Evolutionary conservation across 2,888 invertebrate genomes (phyloP), one percentile per base, ranked within the genome.

Genomic region (Argyresthia albistria): DNA sequence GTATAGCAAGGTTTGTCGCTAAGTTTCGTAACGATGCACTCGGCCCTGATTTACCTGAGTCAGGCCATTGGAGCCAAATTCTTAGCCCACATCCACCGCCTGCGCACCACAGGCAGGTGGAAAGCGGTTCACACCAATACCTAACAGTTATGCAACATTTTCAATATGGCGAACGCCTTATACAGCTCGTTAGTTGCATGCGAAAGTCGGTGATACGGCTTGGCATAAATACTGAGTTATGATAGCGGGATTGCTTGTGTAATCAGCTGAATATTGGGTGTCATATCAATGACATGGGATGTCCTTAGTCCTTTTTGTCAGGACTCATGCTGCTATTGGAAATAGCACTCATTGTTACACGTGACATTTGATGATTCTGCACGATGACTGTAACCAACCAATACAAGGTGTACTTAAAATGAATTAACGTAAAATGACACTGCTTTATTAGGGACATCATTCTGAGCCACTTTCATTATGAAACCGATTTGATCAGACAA

Each of bases 51-150:
- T 25, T 63, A 69, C 54, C 63, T 64, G 25, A 50, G 16, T 35
- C 43, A 35, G 50, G 42, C 60, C 59, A 67, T 46, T 60, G 61
- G 61, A 69, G 76, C 81, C 80, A 80, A 80, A 81, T 76, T 67
- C 69, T 76, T 69, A 77, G 68, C 81, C 83, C 80, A 83, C 82
- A 65, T 46, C 36, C 35, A 35, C 25, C 43, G 67, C 60, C 60
- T 55, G 58, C 53, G 50, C 60, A 59, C 61, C 62, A 74, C 81
- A 84, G 84, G 83, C 76, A 74, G 81, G 76, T 81, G 80, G 78
- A 84, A 84, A 84, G 83, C 76, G 70, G 76, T 73, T 70, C 74
- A 66, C 60, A 59, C 60, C 62, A 62, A 67, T 65, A 63, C 61
- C 61, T 45, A 51, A 36, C 57, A 60, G 61, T 82, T 83, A 77